A percentile compares a stretch with the other conserved stretches of the same genome.
Evolutionary conservation across 2,113 vertebrate genomes (phyloP).

Genomic region (Romanogobio albipinnatus): DNA sequence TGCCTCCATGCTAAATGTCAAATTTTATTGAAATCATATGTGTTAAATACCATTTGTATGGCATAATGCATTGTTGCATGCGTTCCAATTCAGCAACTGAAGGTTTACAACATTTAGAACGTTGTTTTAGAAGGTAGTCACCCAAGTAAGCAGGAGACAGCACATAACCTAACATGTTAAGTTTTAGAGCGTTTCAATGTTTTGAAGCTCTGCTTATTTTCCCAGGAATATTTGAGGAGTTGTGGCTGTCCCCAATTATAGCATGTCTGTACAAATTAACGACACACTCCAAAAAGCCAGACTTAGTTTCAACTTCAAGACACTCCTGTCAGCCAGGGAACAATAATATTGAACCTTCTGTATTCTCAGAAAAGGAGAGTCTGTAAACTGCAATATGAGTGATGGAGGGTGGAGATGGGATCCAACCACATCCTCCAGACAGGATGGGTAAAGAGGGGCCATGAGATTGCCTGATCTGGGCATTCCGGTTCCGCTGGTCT

Average conservation of each 20-base stretch:
- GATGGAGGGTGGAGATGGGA: constrained; percentile 11
- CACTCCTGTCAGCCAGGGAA: not conserved
- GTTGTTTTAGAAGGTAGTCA: not conserved
- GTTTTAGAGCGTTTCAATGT: not conserved
- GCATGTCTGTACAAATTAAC: not conserved
- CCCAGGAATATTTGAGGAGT: not conserved
- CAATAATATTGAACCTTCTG: not conserved
- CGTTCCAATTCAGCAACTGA: not conserved
- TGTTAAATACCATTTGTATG: too few relatives aligned
- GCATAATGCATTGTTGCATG: too few relatives aligned
- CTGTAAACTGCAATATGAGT: constrained; percentile 26
- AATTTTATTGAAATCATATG: too few relatives aligned
- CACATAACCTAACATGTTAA: not conserved
- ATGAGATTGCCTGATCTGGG: constrained; percentile 32
- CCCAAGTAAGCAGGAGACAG: not conserved
- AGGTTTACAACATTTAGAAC: not conserved
- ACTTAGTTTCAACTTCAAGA: not conserved
- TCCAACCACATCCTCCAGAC: constrained; percentile 34
- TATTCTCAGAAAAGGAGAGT: not conserved
- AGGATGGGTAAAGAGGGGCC: constrained; percentile 14
- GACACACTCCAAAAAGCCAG: not conserved
- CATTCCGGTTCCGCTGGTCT: constrained; percentile 39
- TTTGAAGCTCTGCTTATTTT: constrained; percentile 15
- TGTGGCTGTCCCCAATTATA: constrained; percentile 8
- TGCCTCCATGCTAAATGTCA: too few relatives aligned